Base-by-base conservation (phyloP, 1,140 invertebrate genomes). In the Antheraea mylitta region DNA sequence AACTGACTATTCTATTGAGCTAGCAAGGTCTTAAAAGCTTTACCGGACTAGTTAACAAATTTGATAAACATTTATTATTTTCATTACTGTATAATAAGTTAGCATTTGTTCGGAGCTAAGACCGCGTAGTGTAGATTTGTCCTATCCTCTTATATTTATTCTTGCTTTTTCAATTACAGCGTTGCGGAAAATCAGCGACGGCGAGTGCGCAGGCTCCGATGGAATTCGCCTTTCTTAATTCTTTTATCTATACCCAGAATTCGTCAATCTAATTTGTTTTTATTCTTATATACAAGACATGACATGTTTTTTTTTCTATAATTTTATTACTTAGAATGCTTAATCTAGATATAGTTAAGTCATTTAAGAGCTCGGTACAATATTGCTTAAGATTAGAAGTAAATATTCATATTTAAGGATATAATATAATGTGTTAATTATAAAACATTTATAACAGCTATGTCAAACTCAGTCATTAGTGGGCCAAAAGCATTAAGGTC, bases 141-240 rank as follows among this genome's bases (percentile, higher is more conserved):
- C n/a, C n/a, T n/a, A n/a, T n/a, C n/a, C n/a, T n/a, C n/a, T n/a
- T n/a, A n/a, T n/a, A n/a, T n/a, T 4, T 42, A 30, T 66, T 74
- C 0, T 63, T 64, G 62, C 18, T 75, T 68, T 71, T 75, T 75
- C 37, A 67, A 71, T 89, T 88, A 42, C 86, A 91, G 93, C 87
- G 73, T 81, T 93, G 60, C 86, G 86, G 37, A 90, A 93, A 77
- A 82, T 93, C 62, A 93, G 91, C 75, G 86, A 93, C 67, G 93
- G 93, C 38, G 92, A 93, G 79, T 94, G 93, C 74, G 85, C 93
- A 18, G 93, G 93, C 37, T 93, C 93, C 19, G 89, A 91, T 42
- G 93, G 93, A 58, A 90, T 94, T 30, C 92, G 93, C 73, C 87
- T 94, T 7, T 93, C 91, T 66, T 94, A 93, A 93, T 42, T 53